phyloP scores from a whole-genome alignment of 2,113 vertebrate species.

The Lepus timidus region DNA sequence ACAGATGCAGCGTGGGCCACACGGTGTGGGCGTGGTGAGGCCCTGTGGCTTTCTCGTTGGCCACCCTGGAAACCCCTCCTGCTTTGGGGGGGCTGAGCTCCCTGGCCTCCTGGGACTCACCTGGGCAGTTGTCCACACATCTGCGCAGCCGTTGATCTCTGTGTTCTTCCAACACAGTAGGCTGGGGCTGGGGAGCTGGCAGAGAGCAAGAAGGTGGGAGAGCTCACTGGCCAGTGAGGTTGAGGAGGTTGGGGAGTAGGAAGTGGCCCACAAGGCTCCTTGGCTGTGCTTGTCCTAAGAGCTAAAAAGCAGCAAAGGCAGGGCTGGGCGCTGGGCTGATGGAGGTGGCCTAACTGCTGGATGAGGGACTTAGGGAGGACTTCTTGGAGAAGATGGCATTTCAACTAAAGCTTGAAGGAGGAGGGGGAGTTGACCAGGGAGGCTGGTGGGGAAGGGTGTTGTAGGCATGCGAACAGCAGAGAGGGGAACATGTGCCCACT shows the following conservation, averaged over 20 bases:
- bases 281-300: not conserved
- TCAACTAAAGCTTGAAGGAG: not conserved
- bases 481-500: not conserved
- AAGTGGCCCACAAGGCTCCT: not conserved
- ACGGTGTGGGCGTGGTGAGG: not conserved
- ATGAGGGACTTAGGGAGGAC: not conserved
- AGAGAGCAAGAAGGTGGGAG: not conserved
- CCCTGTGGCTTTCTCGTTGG: not conserved
- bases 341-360: not conserved
- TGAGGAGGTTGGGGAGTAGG: not conserved
- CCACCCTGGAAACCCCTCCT: accelerated
- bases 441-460: not conserved
- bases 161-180: not conserved
- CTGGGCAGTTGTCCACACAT: not conserved
- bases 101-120: accelerated
- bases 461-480: not conserved
- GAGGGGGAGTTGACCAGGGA: not conserved
- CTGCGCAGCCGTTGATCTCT: not conserved
- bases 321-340: not conserved
- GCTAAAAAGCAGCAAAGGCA: not conserved
- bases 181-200: not conserved
- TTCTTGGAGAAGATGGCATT: not conserved
- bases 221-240: not conserved
- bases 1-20: not conserved
- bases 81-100: accelerated